Base-by-base conservation (phyloP, 2,113 vertebrate species). In the Pagrus major region DNA sequence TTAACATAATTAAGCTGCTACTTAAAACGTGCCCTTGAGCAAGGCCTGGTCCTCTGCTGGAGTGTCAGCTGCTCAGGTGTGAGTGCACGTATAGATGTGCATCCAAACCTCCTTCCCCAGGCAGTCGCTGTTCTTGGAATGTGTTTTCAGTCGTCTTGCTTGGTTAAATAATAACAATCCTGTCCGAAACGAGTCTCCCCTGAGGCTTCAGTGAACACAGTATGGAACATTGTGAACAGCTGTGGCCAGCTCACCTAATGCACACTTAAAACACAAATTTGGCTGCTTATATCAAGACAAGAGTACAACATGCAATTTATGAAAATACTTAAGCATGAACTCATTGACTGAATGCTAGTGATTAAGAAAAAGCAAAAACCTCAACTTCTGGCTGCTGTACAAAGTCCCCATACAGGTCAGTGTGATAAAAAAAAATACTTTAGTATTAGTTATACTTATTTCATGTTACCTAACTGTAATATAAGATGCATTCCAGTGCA, bases 161-260 rank as follows among this genome's bases (percentile, higher is more conserved):
- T 75, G 52, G 14, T 3, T 74, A 39, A 81, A 78, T 68, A 61
- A 54, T 20, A 68, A 52, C 55, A 44, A 67, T 51, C 37, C 29
- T 47, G 29, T 76, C 54, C 58, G 49, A 63, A 65, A 75, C 63
- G 58, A 31, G 58, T 59, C 27, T 49, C 46, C 54, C 39, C 18
- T 4, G 65, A 52, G 70, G 46, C 66, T 84, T 46, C 7, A 65
- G 33, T 27, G 52, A 63, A 8, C 71, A 55, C 56, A 35, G 41
- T 65, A 58, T 44, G 59, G 20, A 58, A 15, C 25, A 51, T 6
- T 52, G 44, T 47, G 59, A 65, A 51, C 71, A 76, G 66, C 78
- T 71, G 77, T 10, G 66, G 39, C 58, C 42, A 44, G 51, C 11
- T 33, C 16, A 10, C 71, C 29, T 55, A 20, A 69, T 41, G 41